phyloP scores from a whole-genome alignment of 2,797 vertebrate species.

The Melanotaenia pygmaea region DNA sequence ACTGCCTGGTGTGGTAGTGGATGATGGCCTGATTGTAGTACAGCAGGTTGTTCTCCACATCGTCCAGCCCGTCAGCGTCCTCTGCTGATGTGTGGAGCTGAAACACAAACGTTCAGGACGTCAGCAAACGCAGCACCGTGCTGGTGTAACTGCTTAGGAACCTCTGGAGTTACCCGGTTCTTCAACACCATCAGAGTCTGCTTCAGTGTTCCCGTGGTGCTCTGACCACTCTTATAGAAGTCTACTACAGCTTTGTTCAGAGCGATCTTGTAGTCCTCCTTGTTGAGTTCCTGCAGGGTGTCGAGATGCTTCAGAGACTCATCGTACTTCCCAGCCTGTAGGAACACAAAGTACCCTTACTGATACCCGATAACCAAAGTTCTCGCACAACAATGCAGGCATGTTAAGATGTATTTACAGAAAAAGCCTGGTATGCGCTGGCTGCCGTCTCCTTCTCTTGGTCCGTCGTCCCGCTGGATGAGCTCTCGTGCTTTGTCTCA shows the following conservation, averaged over 20 bases:
- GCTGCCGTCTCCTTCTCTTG: conserved; percentile 92
- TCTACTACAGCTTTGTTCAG: conserved; percentile 94
- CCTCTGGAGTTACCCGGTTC: conserved; percentile 87
- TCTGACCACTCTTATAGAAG: conserved; percentile 95
- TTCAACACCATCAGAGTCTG: conserved; percentile 91
- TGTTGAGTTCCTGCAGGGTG: conserved; percentile 92
- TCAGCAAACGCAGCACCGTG: background rate
- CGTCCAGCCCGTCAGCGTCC: conserved; percentile 95
- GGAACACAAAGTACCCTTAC: background rate
- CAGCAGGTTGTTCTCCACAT: conserved; percentile 95
- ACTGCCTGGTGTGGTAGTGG: conserved; percentile 94
- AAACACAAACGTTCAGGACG: background rate
- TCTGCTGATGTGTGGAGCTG: conserved; percentile 94
- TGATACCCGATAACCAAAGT: no score
- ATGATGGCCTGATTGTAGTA: conserved; percentile 98
- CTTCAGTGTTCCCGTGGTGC: conserved; percentile 90
- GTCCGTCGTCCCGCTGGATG: conserved; percentile 88
- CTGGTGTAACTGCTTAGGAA: background rate
- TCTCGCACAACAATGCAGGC: background rate
- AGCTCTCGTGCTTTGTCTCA: conserved; percentile 88
- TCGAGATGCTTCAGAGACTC: conserved; percentile 90
- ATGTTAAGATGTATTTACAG: conserved; percentile 76
- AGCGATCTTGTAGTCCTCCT: conserved; percentile 96
- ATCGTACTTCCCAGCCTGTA: conserved; percentile 91
- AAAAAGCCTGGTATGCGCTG: conserved; percentile 89